phyloP scores from a whole-genome alignment of 2,797 vertebrate genomes.

The Acanthiza pusilla region DNA sequence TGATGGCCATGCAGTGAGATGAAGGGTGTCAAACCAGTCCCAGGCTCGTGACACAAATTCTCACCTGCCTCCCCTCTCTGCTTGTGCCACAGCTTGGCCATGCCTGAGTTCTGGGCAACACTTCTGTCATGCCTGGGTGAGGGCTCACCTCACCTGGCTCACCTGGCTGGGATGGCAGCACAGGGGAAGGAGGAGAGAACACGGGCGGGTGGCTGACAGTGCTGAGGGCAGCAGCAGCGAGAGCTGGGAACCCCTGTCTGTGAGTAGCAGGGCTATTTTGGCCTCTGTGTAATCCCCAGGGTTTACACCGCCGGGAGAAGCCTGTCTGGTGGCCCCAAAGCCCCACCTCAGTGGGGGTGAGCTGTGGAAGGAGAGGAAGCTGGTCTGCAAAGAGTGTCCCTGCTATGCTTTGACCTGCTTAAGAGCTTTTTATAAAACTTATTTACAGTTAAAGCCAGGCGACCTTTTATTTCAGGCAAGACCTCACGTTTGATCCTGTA shows the following conservation, averaged over 20 bases:
- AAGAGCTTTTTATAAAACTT: slow-evolving; percentile 13
- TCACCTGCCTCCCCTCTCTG: background rate
- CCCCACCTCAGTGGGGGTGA: background rate
- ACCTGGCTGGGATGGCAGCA: background rate
- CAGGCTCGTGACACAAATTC: background rate
- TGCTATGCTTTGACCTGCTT: background rate
- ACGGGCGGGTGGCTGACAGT: accelerated
- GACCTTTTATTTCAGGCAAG: background rate
- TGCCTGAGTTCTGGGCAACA: accelerated
- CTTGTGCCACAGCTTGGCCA: background rate
- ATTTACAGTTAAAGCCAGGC: background rate
- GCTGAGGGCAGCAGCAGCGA: accelerated
- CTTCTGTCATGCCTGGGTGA: accelerated
- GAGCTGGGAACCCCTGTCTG: background rate
- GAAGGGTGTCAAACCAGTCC: background rate
- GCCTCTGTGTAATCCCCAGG: background rate
- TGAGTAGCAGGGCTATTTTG: background rate
- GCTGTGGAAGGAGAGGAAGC: background rate
- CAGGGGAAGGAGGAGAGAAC: background rate
- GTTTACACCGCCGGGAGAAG: background rate
- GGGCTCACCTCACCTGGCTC: background rate
- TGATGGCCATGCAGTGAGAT: background rate
- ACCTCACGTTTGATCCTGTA: background rate
- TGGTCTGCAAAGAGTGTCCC: background rate
- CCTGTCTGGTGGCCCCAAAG: background rate